Percentiles rank a stretch among this genome's conserved stretches.
Conservation (phyloP, 1,140 invertebrate genomes). For the Penaeus indicus region DNA sequence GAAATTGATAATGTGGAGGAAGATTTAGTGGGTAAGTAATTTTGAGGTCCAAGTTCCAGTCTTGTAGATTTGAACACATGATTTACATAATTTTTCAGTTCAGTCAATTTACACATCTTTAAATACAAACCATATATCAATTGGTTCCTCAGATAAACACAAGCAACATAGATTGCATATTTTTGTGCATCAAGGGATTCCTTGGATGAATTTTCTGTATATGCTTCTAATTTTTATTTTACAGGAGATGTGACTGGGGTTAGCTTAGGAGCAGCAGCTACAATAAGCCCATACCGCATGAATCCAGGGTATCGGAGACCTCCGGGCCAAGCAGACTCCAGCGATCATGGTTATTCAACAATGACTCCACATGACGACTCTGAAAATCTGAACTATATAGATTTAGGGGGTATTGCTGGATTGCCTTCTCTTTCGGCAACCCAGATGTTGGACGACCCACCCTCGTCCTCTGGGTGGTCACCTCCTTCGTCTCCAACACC, state of each 20-base stretch:
- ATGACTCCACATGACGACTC: slow-evolving; percentile 71
- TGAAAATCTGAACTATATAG: slow-evolving; percentile 57
- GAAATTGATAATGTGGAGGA: slow-evolving; percentile 55
- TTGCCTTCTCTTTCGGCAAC: slow-evolving; percentile 24
- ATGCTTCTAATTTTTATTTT: neutral
- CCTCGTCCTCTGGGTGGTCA: slow-evolving; percentile 68
- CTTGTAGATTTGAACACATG: no score
- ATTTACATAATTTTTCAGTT: no score
- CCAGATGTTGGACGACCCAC: slow-evolving; percentile 29
- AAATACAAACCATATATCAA: no score
- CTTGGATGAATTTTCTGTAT: neutral
- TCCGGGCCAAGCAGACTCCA: slow-evolving; percentile 76
- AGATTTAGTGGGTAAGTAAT: slow-evolving; percentile 49
- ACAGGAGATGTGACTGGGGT: slow-evolving; percentile 43
- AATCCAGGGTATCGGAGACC: slow-evolving; percentile 84
- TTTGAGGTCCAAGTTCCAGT: no score
- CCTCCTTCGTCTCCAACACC: slow-evolving; percentile 70
- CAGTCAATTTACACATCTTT: no score
- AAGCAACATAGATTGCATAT: no score
- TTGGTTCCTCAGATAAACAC: no score
- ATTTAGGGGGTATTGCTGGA: slow-evolving; percentile 44
- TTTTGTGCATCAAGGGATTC: no score
- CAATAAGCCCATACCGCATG: slow-evolving; percentile 89
- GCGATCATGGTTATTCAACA: slow-evolving; percentile 94
- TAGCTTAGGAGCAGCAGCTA: slow-evolving; percentile 69